These are phyloP conservation scores for Campylomormyrus numenius DNA, from an alignment of 2,113 vertebrate species.

Conservation along the genomic window DNA sequence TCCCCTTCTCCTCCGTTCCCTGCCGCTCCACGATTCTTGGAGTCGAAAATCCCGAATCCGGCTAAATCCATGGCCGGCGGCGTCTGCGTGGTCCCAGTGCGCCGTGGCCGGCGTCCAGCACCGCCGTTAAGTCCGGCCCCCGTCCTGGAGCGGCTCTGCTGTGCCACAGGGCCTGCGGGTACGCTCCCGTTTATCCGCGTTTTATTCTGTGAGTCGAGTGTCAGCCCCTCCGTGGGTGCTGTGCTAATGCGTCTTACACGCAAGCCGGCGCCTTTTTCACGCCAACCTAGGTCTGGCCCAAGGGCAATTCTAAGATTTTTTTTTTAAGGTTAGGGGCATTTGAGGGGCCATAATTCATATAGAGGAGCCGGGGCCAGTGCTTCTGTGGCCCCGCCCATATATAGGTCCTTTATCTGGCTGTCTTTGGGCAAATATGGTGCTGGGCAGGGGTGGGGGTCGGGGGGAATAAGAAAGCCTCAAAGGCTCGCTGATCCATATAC, in stretches of 20 bases:
- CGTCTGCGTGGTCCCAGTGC: not conserved
- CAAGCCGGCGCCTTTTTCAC: not conserved
- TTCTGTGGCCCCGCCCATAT: not conserved
- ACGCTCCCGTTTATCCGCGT: not conserved
- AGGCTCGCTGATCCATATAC: not conserved
- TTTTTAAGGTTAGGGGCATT: not conserved
- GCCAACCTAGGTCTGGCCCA: not conserved
- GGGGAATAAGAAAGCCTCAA: not conserved
- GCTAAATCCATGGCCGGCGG: slow-evolving; percentile 17
- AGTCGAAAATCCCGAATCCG: slow-evolving; percentile 49
- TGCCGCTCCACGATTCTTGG: slow-evolving; percentile 42
- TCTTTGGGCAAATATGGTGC: not conserved
- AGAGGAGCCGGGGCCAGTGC: not conserved
- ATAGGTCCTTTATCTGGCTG: not conserved
- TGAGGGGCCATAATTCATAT: not conserved
- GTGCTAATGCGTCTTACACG: not conserved
- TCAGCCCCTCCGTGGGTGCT: slow-evolving; percentile 1
- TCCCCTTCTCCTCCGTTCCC: slow-evolving; percentile 17
- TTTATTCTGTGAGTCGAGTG: not conserved
- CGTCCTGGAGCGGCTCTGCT: not conserved
- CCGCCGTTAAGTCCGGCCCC: not conserved
- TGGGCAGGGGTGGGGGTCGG: not conserved
- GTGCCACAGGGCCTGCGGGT: not conserved
- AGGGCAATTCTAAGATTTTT: not conserved
- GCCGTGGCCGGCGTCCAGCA: not conserved